Evolutionary conservation across 2,888 invertebrate genomes (phyloP).

Genomic region (Choreutis nemorana): DNA sequence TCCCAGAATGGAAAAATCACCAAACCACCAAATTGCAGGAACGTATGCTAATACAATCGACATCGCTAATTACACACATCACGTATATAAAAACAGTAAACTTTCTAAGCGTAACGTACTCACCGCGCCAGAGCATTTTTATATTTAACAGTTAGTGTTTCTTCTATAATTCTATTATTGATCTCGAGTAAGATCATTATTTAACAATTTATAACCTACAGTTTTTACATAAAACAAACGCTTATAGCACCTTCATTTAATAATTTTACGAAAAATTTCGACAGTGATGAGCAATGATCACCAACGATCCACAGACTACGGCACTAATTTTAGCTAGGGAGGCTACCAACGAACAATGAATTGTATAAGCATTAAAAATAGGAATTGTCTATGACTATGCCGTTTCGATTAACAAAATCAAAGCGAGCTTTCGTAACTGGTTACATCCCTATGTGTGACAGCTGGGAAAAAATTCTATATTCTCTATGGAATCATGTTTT

Average conservation of each 20-base stretch:
- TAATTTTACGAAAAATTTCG: conserved; percentile 54
- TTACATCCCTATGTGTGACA: no score
- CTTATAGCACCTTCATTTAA: conserved; percentile 66
- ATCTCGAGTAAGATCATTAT: conserved; percentile 97
- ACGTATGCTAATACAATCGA: conserved; percentile 13
- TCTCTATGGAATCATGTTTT: no score
- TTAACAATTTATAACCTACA: conserved; percentile 64
- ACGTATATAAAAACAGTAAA: conserved; percentile 44
- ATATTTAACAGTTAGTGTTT: conserved; percentile 94
- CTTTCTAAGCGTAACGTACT: conserved; percentile 70
- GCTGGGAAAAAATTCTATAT: no score
- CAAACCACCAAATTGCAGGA: conserved; percentile 13
- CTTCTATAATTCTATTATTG: conserved; percentile 98
- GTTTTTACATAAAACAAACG: conserved; percentile 63
- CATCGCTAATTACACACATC: conserved; percentile 22
- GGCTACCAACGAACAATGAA: no score
- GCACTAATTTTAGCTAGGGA: no score
- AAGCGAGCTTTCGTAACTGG: no score
- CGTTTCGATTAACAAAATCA: no score
- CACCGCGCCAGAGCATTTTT: conserved; percentile 96
- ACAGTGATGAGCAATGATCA: conserved; percentile 57
- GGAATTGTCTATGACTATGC: no score
- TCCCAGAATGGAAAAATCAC: conserved; percentile 20
- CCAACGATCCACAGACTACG: no score
- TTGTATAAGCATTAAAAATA: no score